Evolutionary conservation across 2,113 vertebrate species (phyloP).

Genomic region (Hoplias malabaricus): DNA sequence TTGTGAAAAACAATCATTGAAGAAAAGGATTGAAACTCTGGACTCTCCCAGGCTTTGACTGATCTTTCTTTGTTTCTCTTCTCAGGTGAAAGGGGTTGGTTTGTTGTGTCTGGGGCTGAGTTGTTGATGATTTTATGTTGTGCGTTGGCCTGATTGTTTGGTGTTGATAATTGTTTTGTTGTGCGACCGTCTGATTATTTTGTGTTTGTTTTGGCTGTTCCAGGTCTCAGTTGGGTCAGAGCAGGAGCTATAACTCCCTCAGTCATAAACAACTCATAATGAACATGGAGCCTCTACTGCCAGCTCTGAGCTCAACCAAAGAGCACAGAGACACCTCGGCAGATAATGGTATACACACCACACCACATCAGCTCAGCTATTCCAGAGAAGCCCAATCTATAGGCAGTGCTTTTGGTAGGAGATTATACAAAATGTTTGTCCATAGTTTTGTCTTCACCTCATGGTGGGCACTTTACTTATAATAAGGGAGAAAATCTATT

Average conservation of each 20-base stretch:
- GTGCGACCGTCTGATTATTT: neutral
- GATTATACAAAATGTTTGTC: too few species aligned
- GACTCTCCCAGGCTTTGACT: neutral
- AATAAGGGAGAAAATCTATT: too few species aligned
- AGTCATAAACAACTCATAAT: constrained; percentile 96
- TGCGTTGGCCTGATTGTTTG: neutral
- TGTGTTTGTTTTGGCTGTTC: constrained; percentile 49
- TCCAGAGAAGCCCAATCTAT: too few species aligned
- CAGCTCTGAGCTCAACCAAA: constrained; percentile 82
- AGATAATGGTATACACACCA: constrained; percentile 75
- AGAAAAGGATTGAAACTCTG: too few species aligned
- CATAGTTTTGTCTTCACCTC: too few species aligned
- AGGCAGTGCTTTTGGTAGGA: too few species aligned
- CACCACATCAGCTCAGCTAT: neutral
- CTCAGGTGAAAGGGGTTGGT: too few species aligned
- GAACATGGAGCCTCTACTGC: constrained; percentile 93
- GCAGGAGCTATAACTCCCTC: constrained; percentile 89
- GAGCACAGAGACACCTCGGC: constrained; percentile 81
- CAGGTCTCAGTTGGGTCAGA: constrained; percentile 88
- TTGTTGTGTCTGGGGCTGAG: neutral
- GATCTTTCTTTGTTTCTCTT: too few species aligned
- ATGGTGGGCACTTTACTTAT: too few species aligned
- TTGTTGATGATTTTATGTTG: neutral
- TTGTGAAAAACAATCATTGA: too few species aligned
- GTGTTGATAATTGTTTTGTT: too few species aligned